phyloP scores from a whole-genome alignment of 1,140 invertebrate genomes.

The Babylonia areolata region DNA sequence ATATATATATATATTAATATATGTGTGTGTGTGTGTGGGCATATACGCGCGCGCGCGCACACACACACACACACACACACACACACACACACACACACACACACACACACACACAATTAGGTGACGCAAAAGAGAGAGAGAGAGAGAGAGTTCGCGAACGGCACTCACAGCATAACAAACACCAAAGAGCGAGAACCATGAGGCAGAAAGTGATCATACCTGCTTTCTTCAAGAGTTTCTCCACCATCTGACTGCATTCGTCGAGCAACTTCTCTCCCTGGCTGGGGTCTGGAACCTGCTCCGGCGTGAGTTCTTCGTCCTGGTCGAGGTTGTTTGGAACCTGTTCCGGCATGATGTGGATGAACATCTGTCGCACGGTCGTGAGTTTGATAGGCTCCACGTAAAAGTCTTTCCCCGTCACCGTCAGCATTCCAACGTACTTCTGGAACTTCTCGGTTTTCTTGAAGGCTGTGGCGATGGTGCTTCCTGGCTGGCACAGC shows the following conservation, averaged over 20 bases:
- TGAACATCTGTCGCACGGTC: background rate
- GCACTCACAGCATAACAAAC: background rate
- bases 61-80: background rate
- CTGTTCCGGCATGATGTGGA: background rate
- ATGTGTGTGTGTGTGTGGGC: too few relatives aligned
- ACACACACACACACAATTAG: background rate
- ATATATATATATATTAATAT: too few relatives aligned
- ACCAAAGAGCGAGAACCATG: background rate
- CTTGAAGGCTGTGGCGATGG: background rate
- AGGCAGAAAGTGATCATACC: background rate
- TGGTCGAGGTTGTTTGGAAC: background rate
- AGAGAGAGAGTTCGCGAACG: conserved; percentile 30
- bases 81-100: conserved; percentile 11
- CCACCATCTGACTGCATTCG: background rate
- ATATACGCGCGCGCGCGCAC: too few relatives aligned
- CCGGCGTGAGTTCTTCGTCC: background rate
- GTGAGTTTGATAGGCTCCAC: background rate
- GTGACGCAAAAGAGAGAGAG: conserved; percentile 27
- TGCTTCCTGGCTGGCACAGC: background rate
- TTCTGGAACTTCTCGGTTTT: background rate
- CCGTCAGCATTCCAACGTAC: background rate
- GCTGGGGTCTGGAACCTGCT: background rate
- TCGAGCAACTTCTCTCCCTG: background rate
- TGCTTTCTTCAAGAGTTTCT: background rate
- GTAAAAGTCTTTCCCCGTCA: background rate